Evolutionary conservation across 2,113 vertebrate species (phyloP).

Genomic region (Plecotus auritus): DNA sequence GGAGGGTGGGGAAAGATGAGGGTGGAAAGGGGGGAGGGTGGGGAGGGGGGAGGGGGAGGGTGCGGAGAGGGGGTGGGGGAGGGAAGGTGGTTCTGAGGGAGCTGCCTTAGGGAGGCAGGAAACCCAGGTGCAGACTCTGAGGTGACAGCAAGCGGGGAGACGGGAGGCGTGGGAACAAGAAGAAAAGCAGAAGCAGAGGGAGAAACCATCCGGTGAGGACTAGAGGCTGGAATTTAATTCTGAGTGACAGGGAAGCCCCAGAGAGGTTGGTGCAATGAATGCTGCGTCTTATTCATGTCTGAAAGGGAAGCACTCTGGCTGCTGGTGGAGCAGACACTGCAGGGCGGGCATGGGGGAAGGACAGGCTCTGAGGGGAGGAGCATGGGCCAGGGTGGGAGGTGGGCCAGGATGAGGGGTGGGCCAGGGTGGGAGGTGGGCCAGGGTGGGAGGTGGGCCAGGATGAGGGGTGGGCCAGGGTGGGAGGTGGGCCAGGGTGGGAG

Average conservation of each 20-base stretch:
- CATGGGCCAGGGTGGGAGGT: not conserved
- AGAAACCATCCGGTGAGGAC: accelerated
- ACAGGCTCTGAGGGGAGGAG: not conserved
- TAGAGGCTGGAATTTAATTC: not conserved
- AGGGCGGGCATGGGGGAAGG: no score
- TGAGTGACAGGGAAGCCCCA: not conserved
- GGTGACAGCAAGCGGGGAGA: not conserved
- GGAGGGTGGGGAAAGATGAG: no score
- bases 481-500: no score
- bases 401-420: not conserved
- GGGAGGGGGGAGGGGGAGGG: no score
- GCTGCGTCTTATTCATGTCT: not conserved
- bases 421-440: no score
- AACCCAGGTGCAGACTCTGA: not conserved
- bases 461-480: no score
- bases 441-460: no score
- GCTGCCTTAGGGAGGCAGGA: not conserved
- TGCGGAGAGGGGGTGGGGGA: no score
- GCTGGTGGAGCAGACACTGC: not conserved
- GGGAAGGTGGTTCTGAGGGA: no score
- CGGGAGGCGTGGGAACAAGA: not conserved
- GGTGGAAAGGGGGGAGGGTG: no score
- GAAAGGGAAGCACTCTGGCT: not conserved
- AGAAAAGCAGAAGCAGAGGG: not conserved
- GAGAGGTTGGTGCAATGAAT: not conserved